phyloP scores from a whole-genome alignment of 2,113 vertebrate genomes.

The Thamnophis sirtalis region DNA sequence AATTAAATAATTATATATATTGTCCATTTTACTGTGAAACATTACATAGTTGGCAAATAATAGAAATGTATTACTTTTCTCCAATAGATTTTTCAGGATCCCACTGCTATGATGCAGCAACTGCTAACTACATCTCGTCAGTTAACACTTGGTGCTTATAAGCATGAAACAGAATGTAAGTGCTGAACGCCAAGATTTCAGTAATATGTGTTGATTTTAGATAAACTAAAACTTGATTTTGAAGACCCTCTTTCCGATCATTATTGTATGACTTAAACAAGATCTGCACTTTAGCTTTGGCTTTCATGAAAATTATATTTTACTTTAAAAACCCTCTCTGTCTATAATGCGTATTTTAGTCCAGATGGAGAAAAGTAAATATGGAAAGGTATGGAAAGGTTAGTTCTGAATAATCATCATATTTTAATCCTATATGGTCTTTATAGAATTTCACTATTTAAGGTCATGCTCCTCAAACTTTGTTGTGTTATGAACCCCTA shows the following conservation, averaged over 20 bases:
- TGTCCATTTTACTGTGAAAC: neutral
- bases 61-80: conserved; percentile 23
- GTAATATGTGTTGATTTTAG: neutral
- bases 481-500: neutral
- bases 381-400: neutral
- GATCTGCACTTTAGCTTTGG: neutral
- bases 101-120: conserved; percentile 99
- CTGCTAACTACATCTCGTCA: conserved; percentile 94
- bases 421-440: neutral
- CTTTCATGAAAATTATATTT: neutral
- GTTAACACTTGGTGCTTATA: conserved; percentile 93
- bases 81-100: conserved; percentile 94
- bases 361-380: neutral
- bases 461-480: neutral
- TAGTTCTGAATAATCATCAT: neutral
- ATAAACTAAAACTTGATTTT: neutral
- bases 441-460: neutral
- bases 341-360: neutral
- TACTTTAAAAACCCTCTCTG: neutral
- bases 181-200: conserved; percentile 33
- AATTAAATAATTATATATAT: neutral
- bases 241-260: neutral
- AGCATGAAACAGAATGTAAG: conserved; percentile 98
- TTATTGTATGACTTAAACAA: neutral
- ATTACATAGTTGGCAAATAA: neutral